These are phyloP conservation scores for Neodiprion fabricii DNA, from an alignment of 1,140 invertebrate species.

Conservation along the genomic window DNA sequence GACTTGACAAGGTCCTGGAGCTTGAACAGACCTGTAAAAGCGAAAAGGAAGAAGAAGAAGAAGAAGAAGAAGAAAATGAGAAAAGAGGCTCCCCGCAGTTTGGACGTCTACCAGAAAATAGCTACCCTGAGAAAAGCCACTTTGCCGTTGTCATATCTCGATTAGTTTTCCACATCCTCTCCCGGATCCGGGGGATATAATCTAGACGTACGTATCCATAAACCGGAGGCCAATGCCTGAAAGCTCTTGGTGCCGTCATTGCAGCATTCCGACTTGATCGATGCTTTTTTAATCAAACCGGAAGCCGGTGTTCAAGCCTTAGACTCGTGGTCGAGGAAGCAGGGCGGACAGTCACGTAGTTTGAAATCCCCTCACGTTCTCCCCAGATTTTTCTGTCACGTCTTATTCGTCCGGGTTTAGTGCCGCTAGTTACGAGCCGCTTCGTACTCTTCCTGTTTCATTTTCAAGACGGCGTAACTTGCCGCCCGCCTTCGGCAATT, in stretches of 20 bases:
- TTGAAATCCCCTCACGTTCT: not conserved
- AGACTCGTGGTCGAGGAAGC: not conserved
- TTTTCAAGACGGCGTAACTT: too few relatives aligned
- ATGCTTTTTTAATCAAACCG: not conserved
- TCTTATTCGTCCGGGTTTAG: not conserved
- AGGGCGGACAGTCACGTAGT: not conserved
- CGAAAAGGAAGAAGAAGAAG: slow-evolving; percentile 25
- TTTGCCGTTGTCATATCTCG: not conserved
- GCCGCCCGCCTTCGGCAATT: too few relatives aligned
- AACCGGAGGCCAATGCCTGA: too few relatives aligned
- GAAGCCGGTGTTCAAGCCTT: not conserved
- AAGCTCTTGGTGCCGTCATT: too few relatives aligned
- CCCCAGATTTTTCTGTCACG: slow-evolving; percentile 1
- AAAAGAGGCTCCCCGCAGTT: not conserved
- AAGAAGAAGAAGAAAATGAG: slow-evolving; percentile 8
- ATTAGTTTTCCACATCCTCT: not conserved
- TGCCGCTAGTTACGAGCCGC: not conserved
- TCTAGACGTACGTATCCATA: too few relatives aligned
- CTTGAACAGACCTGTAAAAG: slow-evolving; percentile 81
- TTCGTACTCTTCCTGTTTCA: too few relatives aligned
- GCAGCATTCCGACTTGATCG: not conserved
- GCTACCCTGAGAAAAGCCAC: not conserved
- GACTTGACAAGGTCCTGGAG: slow-evolving; percentile 82
- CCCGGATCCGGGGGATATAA: too few relatives aligned
- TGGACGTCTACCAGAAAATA: too few relatives aligned